Evolutionary conservation across 1,140 invertebrate genomes (phyloP).

Genomic region (Dendroctonus valens): DNA sequence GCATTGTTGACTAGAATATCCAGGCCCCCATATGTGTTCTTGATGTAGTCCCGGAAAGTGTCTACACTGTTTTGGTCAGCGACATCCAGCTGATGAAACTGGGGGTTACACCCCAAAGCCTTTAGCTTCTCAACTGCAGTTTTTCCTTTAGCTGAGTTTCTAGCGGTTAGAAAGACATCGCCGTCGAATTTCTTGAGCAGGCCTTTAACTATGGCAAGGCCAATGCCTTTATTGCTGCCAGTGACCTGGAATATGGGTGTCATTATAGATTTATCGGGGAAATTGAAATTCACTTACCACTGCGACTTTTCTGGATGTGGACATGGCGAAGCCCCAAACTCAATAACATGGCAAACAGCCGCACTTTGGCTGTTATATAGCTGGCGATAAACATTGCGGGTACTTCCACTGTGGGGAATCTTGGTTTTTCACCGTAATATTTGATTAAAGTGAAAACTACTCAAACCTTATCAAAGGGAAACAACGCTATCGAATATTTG

Average conservation of each 20-base stretch:
- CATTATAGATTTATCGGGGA: too few relatives aligned
- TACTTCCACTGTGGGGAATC: too few relatives aligned
- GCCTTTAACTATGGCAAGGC: constrained; percentile 66
- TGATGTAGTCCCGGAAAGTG: constrained; percentile 57
- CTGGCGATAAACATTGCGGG: too few relatives aligned
- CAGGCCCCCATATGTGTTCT: constrained; percentile 67
- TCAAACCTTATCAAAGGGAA: too few relatives aligned
- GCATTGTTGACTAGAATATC: constrained; percentile 86
- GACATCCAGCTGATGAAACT: constrained; percentile 65
- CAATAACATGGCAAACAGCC: too few relatives aligned
- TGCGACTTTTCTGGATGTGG: too few relatives aligned
- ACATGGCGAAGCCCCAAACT: too few relatives aligned
- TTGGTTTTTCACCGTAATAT: too few relatives aligned
- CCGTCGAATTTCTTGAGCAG: constrained; percentile 61
- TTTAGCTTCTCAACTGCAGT: constrained; percentile 57
- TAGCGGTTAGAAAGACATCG: constrained; percentile 59
- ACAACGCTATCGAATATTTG: too few relatives aligned
- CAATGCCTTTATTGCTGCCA: constrained; percentile 76
- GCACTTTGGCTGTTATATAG: too few relatives aligned
- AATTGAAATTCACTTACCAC: too few relatives aligned
- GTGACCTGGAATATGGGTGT: constrained; percentile 55
- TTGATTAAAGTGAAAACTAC: too few relatives aligned
- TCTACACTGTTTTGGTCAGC: constrained; percentile 56
- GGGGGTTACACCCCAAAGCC: constrained; percentile 54
- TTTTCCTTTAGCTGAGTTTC: constrained; percentile 56